Evolutionary conservation across 2,797 vertebrate species (phyloP), one percentile per base, ranked within the genome.

Genomic region (Odontamblyopus lacepedii): DNA sequence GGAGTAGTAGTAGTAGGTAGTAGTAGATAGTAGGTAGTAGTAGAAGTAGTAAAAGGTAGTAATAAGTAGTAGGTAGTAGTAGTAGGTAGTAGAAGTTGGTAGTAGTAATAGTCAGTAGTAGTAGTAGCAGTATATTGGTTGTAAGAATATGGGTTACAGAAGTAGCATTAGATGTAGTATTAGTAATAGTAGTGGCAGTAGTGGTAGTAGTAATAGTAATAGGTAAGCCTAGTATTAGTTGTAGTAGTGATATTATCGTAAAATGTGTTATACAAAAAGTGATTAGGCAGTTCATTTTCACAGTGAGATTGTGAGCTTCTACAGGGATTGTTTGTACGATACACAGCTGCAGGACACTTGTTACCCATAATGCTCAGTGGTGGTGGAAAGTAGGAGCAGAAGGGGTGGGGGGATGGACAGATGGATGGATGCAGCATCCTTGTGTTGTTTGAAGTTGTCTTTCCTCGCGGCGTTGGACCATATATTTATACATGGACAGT

Each of bases 401-500:
- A 38, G 72, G 53, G 65, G 76, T 70, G 75, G 72, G 70, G 67
- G 9, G 13, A 15, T 70, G 73, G 78, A 85, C 86, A 87, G 84
- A 90, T 86, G 84, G 84, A 87, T 83, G 76, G 64, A 66, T 65
- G 79, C 2, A 7, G 68, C 69, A 82, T 86, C 85, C 82, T 90
- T 87, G 89, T 83, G 84, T 90, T 88, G 83, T 90, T 88, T 91
- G 73, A 91, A 84, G 87, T 83, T 13, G 81, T 78, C 87, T 88
- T 90, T 91, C 88, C 90, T 90, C 80, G 23, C 13, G 75, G 89
- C 87, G 38, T 77, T 71, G 76, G 61, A 64, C 72, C 41, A 80
- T 77, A 73, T 77, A 74, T 44, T 74, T 44, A 63, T 76, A 51
- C 64, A 70, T 62, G 69, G 67, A 73, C 32, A 78, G 70, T 48